Base-by-base conservation (phyloP, 2,888 invertebrate genomes). In the Drosophila prostipennis region DNA sequence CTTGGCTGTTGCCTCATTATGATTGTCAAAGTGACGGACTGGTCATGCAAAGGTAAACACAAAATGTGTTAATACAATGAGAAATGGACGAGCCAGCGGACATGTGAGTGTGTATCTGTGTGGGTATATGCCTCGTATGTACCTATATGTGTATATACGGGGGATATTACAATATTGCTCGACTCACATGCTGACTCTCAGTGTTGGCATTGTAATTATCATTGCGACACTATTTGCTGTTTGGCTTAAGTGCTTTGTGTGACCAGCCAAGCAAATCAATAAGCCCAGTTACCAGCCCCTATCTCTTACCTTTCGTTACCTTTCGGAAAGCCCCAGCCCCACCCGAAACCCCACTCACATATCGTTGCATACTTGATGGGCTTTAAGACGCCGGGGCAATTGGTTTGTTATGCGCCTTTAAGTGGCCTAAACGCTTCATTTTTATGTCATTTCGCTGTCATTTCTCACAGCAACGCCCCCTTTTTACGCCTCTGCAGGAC, bases 11-110 rank as follows among this genome's bases (percentile, higher is more conserved):
- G 88, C 84, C 82, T 83, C 82, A 83, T 83, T 83, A 83, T 86
- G 89, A 82, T 80, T 86, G 82, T 88, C 82, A 82, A 82, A 82
- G 87, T 88, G 82, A 86, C 89, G 87, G 80, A 83, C 89, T 86
- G 89, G 84, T 80, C 82, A 88, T 82, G 83, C 73, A 76, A 83
- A 88, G 87, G 82, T 83, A 83, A 88, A 83, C 87, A 88, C 77
- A 72, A 77, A 74, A 83, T 83, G 87, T 74, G 84, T 83, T 86
- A 88, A 83, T 86, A 88, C 84, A 83, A 56, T 73, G 55, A 53
- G 67, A 42, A 55, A 72, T 40, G 72, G 51, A 68, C 78, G 67
- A 42, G 48, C 43, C 43, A 16, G 32, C 11, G 34, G 53, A 46
- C 16, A 29, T 45, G 34, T 43, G 34, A 6, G 14, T 14, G 26